A percentile compares a stretch with the other conserved stretches of the same genome.
Evolutionary conservation across 2,888 invertebrate genomes (phyloP).

Genomic region (Acanthoscelides obtectus): DNA sequence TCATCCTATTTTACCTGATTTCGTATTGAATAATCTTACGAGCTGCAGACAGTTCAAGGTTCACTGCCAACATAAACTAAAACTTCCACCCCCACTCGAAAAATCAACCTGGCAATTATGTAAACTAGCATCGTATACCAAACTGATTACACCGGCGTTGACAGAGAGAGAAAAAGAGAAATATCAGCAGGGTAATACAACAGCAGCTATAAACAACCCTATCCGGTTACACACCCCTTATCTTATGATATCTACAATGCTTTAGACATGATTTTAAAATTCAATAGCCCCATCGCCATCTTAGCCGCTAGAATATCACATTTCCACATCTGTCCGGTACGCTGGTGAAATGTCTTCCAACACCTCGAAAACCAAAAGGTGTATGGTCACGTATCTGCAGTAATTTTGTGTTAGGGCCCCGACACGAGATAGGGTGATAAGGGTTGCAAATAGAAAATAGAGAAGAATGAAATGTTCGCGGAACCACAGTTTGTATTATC

Average conservation of each 20-base stretch:
- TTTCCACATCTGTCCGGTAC: neutral
- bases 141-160: neutral
- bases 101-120: neutral
- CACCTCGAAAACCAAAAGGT: neutral
- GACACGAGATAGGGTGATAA: no score
- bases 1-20: no score
- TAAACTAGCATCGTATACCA: neutral
- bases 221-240: neutral
- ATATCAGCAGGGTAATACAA: neutral
- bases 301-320: neutral
- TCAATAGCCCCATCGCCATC: neutral
- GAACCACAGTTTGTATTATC: no score
- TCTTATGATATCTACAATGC: neutral
- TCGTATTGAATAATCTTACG: no score
- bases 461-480: no score
- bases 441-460: no score
- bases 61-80: neutral
- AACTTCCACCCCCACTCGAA: neutral
- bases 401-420: neutral
- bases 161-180: neutral
- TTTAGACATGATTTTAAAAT: neutral
- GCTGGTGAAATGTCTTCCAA: neutral
- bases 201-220: neutral
- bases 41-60: no score
- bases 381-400: neutral